Percentiles rank a stretch among this genome's conserved stretches.
phyloP scores from a whole-genome alignment of 2,113 vertebrate genomes.

The Empidonax traillii region DNA sequence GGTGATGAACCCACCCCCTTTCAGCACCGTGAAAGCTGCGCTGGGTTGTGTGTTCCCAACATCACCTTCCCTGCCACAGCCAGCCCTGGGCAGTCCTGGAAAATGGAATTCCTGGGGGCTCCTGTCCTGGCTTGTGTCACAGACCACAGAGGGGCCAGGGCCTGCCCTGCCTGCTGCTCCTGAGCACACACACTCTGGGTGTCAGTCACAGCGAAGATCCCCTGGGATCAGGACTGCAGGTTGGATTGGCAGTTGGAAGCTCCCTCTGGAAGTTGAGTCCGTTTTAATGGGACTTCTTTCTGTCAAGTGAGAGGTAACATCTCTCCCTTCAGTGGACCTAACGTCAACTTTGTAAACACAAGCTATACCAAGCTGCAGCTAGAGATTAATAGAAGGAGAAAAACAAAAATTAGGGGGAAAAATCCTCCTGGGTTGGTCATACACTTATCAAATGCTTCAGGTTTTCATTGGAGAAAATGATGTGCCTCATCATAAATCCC shows the following conservation, averaged over 20 bases:
- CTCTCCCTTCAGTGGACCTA: neutral
- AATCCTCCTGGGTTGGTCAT: neutral
- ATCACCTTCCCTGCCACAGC: neutral
- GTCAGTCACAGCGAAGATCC: neutral
- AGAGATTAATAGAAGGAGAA: neutral
- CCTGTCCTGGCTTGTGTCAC: neutral
- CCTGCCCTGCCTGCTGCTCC: neutral
- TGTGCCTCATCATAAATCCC: neutral
- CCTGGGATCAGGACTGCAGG: neutral
- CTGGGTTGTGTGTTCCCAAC: neutral
- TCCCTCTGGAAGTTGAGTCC: neutral
- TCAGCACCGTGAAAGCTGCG: neutral
- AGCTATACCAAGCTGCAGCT: neutral
- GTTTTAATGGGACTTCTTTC: neutral
- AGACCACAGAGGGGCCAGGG: neutral
- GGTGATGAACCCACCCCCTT: neutral
- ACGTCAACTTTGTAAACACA: neutral
- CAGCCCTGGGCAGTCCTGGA: neutral
- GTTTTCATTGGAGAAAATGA: neutral
- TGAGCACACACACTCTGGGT: fast-evolving
- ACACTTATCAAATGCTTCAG: neutral
- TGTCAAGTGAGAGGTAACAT: neutral
- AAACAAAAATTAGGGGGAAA: neutral
- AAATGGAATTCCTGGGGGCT: neutral
- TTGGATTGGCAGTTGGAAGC: neutral